These are phyloP conservation scores for Sardinella longiceps DNA, from an alignment of 2,797 vertebrate genomes.

Conservation along the genomic window DNA sequence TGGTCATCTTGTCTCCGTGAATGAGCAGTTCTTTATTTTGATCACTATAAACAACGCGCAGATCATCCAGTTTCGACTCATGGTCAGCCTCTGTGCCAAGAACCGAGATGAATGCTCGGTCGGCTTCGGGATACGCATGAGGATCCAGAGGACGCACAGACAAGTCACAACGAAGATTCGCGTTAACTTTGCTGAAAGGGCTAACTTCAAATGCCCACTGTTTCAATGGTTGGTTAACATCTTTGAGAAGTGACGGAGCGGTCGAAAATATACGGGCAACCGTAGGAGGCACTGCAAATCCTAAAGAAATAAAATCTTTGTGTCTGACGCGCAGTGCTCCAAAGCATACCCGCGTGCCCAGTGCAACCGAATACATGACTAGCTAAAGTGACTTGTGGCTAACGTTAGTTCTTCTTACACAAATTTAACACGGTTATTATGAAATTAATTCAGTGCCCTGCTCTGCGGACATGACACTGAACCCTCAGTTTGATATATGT, in stretches of 20 bases:
- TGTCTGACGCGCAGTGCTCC: not conserved
- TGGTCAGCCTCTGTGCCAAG: constrained; percentile 59
- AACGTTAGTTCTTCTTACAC: not conserved
- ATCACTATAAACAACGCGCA: constrained; percentile 79
- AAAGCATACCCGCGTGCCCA: not conserved
- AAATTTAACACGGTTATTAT: not conserved
- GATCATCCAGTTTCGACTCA: constrained; percentile 54
- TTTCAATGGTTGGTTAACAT: constrained; percentile 56
- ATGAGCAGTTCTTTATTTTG: constrained; percentile 74
- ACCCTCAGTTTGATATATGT: not conserved
- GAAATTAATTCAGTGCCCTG: not conserved
- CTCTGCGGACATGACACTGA: not conserved
- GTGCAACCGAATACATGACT: constrained; percentile 8
- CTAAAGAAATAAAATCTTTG: not conserved
- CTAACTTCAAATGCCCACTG: constrained; percentile 79
- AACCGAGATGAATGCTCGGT: constrained; percentile 79
- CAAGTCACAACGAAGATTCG: constrained; percentile 79
- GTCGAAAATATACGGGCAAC: not conserved
- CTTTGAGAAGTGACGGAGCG: not conserved
- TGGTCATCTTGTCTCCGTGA: constrained; percentile 59
- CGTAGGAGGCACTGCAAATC: not conserved
- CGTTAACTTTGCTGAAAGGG: constrained; percentile 80
- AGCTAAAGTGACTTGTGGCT: not conserved
- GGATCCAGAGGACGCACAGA: constrained; percentile 81
- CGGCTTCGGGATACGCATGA: constrained; percentile 74